Evolutionary conservation across 2,888 invertebrate genomes (phyloP), one percentile per base, ranked within the genome.

Genomic region (Acronicta psi): DNA sequence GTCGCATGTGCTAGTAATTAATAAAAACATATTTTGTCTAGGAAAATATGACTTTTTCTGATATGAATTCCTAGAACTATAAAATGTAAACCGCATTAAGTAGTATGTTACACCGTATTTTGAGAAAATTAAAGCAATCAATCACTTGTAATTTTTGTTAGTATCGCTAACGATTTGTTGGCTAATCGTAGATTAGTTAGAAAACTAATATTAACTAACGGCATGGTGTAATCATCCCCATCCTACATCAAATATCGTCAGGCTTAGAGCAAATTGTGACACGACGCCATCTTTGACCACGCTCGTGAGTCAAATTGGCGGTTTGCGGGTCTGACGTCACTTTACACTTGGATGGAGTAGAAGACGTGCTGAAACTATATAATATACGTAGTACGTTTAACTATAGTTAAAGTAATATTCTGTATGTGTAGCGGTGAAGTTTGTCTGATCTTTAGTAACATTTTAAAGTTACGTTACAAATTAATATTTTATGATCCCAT

Each of bases 301-400:
- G 74, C 29, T 62, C 64, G 69, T 73, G 73, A 73, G 59, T 70
- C 81, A 88, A 88, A 88, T 88, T 88, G 88, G 88, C 87, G 88
- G 88, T 86, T 83, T 84, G 85, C 69, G 85, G 86, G 34, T 59
- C 55, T 67, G 69, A 69, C 62, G 52, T 73, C 63, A 64, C 54
- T 56, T 57, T 47, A 72, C 74, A 74, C 67, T 18, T 67, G 55
- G 63, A 57, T 69, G 64, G 37, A 56, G 47, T 40, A 41, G 41
- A 59, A 76, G 72, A 75, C 63, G 65, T 49, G 55, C 13, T 49
- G 49, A 31, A 60, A 64, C 70, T 75, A 73, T 67, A 18, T 63
- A 59, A 40, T 40, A 38, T 43, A 43, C 42, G 9, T 49, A 40
- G 9, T 37, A 29, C 61, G 17, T 51, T 29, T 11, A 3, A 17